These are phyloP conservation scores for Athalia cordata DNA, from an alignment of 2,888 invertebrate species.

Conservation along the genomic window DNA sequence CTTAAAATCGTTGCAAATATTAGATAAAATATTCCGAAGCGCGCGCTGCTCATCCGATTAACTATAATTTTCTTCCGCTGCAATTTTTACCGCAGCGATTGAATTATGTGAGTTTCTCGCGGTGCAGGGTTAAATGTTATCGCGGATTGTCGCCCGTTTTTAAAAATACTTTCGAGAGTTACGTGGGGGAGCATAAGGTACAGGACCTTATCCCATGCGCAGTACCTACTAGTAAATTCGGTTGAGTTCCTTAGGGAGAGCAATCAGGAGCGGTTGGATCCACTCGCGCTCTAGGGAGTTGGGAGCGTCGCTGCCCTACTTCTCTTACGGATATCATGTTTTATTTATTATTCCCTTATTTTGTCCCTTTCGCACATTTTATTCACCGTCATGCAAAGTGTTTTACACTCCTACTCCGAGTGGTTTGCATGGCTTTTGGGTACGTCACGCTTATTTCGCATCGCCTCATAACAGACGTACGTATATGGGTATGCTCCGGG, in stretches of 20 bases:
- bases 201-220: constrained; percentile 6
- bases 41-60: neutral
- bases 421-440: constrained; percentile 8
- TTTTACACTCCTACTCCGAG: constrained; percentile 13
- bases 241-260: constrained; percentile 18
- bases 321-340: constrained; percentile 24
- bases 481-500: too few relatives aligned
- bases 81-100: neutral
- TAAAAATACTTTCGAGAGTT: constrained; percentile 17
- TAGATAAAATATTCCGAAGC: neutral
- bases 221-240: neutral
- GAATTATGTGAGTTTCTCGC: neutral
- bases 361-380: constrained; percentile 22
- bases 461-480: too few relatives aligned
- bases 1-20: neutral
- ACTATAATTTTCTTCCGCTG: neutral
- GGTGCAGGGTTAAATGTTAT: neutral
- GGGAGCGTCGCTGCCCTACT: neutral
- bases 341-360: constrained; percentile 36
- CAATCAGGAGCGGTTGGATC: constrained; percentile 38
- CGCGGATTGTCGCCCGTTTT: constrained; percentile 16
- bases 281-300: constrained; percentile 14
- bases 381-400: constrained; percentile 40
- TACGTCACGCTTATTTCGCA: neutral
- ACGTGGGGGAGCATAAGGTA: neutral